Evolutionary conservation across 2,113 vertebrate species (phyloP), one percentile per base, ranked within the genome.

Genomic region (Aix galericulata): DNA sequence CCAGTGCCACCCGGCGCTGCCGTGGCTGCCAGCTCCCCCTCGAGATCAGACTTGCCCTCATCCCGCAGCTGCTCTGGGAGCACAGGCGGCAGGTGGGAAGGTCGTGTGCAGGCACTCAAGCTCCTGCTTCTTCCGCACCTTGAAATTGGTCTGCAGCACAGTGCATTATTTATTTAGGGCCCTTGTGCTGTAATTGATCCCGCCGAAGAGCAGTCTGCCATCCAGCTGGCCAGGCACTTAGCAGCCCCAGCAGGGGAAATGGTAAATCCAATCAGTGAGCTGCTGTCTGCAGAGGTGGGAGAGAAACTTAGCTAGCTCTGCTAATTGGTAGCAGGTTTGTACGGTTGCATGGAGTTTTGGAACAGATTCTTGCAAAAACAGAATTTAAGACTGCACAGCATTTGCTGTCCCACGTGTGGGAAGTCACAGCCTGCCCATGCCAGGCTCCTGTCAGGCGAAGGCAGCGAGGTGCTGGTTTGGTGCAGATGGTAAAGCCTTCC

Each of bases 401-500:
- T 52, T 75, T 56, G 29, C 18, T 44, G 23, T 72, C 21, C 29
- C 71, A 32, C 10, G 0, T 0, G 4, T 20, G 22, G 66, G 14
- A 42, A 20, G 0, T 0, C 2, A 3, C 0, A 4, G 42, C 40
- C 11, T 55, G 52, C 17, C 8, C 10, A 58, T 23, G 7, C 27
- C 9, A 23, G 63, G 7, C 9, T 25, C 8, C 53, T 40, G 31
- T 2, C 21, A 23, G 25, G 8, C 0, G 16, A 13, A 31, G 34
- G 52, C 8, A 0, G 0, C 2, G 29, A 2, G 13, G 40, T 22
- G 4, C 23, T 0, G 21, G 31, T 13, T 52, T 3, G 16, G 25
- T 21, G 74, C 13, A 7, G 29, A 0, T 36, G 31, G 16, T 22
- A 1, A 25, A 64, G 72, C 58, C 15, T 36, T 32, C 50, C 50